A percentile compares a stretch with the other conserved stretches of the same genome.
These are phyloP conservation scores for Streptopelia turtur DNA, from an alignment of 2,797 vertebrate species.

Conservation along the genomic window DNA sequence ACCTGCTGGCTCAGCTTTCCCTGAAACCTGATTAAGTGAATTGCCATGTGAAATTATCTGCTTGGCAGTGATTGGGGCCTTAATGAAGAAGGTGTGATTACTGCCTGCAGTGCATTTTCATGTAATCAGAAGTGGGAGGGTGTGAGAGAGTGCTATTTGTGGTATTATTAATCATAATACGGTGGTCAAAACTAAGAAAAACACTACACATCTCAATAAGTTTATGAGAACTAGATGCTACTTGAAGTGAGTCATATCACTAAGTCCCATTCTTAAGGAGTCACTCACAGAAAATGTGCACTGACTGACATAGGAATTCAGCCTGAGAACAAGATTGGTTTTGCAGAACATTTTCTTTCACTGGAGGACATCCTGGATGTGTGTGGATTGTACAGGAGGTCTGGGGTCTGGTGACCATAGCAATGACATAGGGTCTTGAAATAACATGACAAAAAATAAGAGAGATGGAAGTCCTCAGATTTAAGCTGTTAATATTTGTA, in stretches of 20 bases:
- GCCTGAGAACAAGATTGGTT: background rate
- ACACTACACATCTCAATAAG: rapidly evolving
- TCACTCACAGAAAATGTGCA: background rate
- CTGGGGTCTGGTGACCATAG: background rate
- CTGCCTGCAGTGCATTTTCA: background rate
- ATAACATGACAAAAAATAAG: background rate
- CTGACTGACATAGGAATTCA: background rate
- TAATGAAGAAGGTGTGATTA: background rate
- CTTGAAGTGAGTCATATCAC: background rate
- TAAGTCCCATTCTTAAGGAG: background rate
- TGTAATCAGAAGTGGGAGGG: background rate
- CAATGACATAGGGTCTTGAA: background rate
- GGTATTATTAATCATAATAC: background rate
- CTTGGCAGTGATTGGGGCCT: background rate
- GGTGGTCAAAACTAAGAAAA: background rate
- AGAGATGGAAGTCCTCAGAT: background rate
- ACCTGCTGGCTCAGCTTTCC: background rate
- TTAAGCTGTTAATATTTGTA: background rate
- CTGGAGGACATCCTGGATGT: background rate
- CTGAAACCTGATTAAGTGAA: background rate
- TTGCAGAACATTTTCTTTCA: background rate
- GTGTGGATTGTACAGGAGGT: background rate
- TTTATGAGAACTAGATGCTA: background rate
- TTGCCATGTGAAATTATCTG: background rate
- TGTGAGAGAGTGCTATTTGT: background rate